phyloP scores from a whole-genome alignment of 2,113 vertebrate species.

The Carettochelys insculpta region DNA sequence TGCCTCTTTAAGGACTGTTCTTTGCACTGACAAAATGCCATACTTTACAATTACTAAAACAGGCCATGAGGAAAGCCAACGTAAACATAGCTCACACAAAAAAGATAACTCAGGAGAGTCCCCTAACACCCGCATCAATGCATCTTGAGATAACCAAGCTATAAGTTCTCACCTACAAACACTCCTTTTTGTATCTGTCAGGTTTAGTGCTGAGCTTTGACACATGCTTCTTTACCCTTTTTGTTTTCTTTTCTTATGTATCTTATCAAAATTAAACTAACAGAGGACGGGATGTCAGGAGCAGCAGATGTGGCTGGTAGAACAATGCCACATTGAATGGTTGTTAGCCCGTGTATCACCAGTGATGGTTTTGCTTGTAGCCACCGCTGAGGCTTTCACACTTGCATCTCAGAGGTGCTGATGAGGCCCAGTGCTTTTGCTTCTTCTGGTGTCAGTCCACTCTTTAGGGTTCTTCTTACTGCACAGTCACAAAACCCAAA shows the following conservation, averaged over 20 bases:
- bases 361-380: constrained; percentile 14
- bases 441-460: constrained; percentile 92
- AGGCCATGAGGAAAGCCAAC: constrained; percentile 62
- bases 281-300: constrained; percentile 26
- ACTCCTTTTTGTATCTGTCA: constrained; percentile 24
- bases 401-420: constrained; percentile 91
- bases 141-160: constrained; percentile 8
- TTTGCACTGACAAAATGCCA: constrained; percentile 60
- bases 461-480: constrained; percentile 97
- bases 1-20: constrained; percentile 66
- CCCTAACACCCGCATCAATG: constrained; percentile 10
- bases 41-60: constrained; percentile 64
- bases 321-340: constrained; percentile 3
- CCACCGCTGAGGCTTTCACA: constrained; percentile 77
- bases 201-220: constrained; percentile 1
- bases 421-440: constrained; percentile 92
- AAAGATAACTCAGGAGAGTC: constrained; percentile 35
- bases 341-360: constrained; percentile 46
- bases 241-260: background rate
- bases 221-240: constrained; percentile 34
- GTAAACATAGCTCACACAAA: constrained; percentile 60
- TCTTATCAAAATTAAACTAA: constrained; percentile 21
- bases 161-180: background rate
- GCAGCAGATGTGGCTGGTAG: constrained; percentile 64
- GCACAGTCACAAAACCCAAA: constrained; percentile 2